phyloP scores from a whole-genome alignment of 2,888 invertebrate genomes.

The Lutraria lutraria region DNA sequence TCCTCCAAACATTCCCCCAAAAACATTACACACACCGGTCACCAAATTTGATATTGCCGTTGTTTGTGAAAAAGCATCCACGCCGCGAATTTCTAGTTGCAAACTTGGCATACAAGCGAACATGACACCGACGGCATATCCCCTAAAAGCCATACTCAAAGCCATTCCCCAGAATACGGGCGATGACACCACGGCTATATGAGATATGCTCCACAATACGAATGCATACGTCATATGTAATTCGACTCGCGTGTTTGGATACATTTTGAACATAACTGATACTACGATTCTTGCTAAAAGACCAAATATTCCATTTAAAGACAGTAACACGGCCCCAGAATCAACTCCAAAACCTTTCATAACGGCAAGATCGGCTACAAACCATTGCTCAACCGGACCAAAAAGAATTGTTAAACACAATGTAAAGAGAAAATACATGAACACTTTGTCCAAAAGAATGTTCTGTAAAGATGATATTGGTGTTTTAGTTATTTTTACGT shows the following conservation, averaged over 20 bases:
- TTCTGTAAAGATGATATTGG: neutral
- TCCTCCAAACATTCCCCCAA: constrained; percentile 60
- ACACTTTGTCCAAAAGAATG: constrained; percentile 11
- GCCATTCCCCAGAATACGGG: constrained; percentile 45
- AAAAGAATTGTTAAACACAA: constrained; percentile 17
- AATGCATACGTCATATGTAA: constrained; percentile 36
- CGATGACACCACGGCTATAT: constrained; percentile 20
- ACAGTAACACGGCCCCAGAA: constrained; percentile 46
- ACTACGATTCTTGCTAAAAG: constrained; percentile 45
- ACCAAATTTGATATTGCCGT: constrained; percentile 48
- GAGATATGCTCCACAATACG: constrained; percentile 40
- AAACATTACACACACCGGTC: constrained; percentile 29
- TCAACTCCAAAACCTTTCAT: constrained; percentile 47
- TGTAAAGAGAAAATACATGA: constrained; percentile 24
- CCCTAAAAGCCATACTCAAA: constrained; percentile 53
- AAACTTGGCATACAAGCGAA: constrained; percentile 41
- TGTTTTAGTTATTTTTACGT: neutral
- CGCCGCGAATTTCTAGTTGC: constrained; percentile 53
- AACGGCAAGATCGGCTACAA: constrained; percentile 53
- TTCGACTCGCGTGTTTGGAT: constrained; percentile 45
- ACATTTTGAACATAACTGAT: constrained; percentile 35
- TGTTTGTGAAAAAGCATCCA: constrained; percentile 47
- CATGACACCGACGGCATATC: constrained; percentile 40
- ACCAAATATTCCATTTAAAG: constrained; percentile 59
- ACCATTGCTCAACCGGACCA: constrained; percentile 61